Base-by-base conservation (phyloP, 2,113 vertebrate species). In the Bubo scandiacus region DNA sequence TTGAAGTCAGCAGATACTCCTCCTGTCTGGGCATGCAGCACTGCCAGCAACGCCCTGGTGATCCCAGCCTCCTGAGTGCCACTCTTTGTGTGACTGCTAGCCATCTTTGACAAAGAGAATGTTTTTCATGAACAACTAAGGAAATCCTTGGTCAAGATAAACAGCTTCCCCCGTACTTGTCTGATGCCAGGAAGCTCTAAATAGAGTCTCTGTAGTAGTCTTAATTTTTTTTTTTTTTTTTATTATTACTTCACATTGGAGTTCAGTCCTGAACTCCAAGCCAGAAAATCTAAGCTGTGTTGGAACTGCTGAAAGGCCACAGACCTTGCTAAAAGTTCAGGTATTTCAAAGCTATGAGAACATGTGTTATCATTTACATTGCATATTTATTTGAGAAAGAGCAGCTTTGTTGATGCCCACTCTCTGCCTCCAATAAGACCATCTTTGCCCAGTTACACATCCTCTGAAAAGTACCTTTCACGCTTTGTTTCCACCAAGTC, bases 151-250 rank as follows among this genome's bases (percentile, higher is more conserved):
- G 68, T 97, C 96, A 96, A 96, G 97, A 95, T 81, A 95, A 98
- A 97, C 96, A 98, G 90, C 61, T 94, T 68, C 78, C 84, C 52
- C 88, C 22, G 5, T 77, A 30, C 70, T 40, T 32, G 45, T 78
- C 63, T 94, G 92, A 87, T 98, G 97, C 97, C 98, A 98, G 94
- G 59, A 96, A 97, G 94, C 70, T 96, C 97, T 98, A 97, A 98
- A 98, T 98, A 78, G 96, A 92, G 30, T 36, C 95, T 98, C 98
- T 98, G 97, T 98, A 92, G 93, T 80, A 42, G 61, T 51, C 15
- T 73, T 58, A 3, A 32, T 62, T 65, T 87, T 82, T 58, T 32
- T 15, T 8, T 8, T 23, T 42, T 26, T 8, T 18, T 65, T 16
- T 84, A 71, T 86, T 63, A 93, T 84, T 96, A 92, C 95, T 97